A percentile compares a stretch with the other conserved stretches of the same genome.
Evolutionary conservation across 2,888 invertebrate species (phyloP).

Genomic region (Agriotes lineatus): DNA sequence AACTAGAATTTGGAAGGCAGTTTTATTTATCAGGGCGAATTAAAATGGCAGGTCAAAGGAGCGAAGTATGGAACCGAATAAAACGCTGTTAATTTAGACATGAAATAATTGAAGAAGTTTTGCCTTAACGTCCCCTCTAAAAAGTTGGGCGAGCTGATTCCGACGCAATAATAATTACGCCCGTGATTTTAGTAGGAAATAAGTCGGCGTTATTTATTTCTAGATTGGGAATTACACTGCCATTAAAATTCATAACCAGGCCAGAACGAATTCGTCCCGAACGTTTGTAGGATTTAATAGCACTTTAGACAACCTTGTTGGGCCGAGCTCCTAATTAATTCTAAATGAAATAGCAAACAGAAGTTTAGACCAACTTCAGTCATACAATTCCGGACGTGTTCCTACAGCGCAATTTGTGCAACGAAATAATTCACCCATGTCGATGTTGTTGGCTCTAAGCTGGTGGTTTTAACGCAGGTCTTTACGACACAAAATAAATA

Average conservation of each 20-base stretch:
- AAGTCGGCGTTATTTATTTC: not conserved
- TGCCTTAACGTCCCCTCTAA: not conserved
- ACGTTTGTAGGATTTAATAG: conserved; percentile 1
- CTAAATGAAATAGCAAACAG: conserved; percentile 15
- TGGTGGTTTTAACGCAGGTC: not conserved
- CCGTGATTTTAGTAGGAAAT: not conserved
- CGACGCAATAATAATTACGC: not conserved
- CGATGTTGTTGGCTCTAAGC: conserved; percentile 3
- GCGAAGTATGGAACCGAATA: no score
- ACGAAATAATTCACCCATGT: not conserved
- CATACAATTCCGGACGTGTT: not conserved
- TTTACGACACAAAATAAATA: conserved; percentile 9
- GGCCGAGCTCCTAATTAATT: conserved; percentile 19
- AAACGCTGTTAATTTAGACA: not conserved
- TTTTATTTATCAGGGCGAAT: no score
- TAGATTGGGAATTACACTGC: not conserved
- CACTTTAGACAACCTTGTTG: not conserved
- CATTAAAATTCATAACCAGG: conserved; percentile 11
- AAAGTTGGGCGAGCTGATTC: not conserved
- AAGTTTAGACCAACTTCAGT: conserved; percentile 15
- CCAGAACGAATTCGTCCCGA: not conserved
- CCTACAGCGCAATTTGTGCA: not conserved
- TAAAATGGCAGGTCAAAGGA: no score
- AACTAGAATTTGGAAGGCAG: no score
- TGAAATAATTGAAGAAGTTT: not conserved